Evolutionary conservation across 2,888 invertebrate species (phyloP).

Genomic region (Lasioglossum figueresi): DNA sequence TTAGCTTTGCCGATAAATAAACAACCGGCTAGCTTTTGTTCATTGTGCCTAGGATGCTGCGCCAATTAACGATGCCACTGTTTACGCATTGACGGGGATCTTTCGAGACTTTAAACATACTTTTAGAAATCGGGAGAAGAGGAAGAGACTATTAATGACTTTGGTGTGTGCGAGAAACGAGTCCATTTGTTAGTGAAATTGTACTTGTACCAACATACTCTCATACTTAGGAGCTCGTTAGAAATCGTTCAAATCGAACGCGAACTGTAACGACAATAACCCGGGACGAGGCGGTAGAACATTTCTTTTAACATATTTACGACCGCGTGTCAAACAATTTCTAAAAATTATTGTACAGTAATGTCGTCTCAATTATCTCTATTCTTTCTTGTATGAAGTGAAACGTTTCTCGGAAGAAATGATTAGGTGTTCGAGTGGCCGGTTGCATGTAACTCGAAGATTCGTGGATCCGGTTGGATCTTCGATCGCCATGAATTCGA

Average conservation of each 20-base stretch:
- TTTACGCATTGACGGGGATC: neutral
- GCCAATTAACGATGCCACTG: neutral
- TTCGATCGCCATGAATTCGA: conserved; percentile 24
- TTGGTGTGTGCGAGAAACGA: neutral
- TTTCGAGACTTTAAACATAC: neutral
- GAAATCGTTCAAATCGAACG: too few relatives aligned
- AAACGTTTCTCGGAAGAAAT: neutral
- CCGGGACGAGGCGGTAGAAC: too few relatives aligned
- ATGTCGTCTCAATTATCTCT: neutral
- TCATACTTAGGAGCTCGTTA: too few relatives aligned
- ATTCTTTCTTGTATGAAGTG: neutral
- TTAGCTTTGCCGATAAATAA: neutral
- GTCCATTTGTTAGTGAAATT: neutral
- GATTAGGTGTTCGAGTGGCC: neutral
- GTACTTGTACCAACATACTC: too few relatives aligned
- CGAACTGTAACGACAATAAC: too few relatives aligned
- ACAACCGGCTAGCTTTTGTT: neutral
- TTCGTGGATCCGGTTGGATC: neutral
- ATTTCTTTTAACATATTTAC: too few relatives aligned
- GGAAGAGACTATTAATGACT: neutral
- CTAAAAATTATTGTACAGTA: too few relatives aligned
- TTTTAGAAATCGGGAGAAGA: neutral
- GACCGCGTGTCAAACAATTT: too few relatives aligned
- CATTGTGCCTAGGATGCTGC: neutral
- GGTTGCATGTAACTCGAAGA: neutral